Evolutionary conservation across 2,888 invertebrate genomes (phyloP), one percentile per base, ranked within the genome.

Genomic region (Lepidocyrtinus sp.): DNA sequence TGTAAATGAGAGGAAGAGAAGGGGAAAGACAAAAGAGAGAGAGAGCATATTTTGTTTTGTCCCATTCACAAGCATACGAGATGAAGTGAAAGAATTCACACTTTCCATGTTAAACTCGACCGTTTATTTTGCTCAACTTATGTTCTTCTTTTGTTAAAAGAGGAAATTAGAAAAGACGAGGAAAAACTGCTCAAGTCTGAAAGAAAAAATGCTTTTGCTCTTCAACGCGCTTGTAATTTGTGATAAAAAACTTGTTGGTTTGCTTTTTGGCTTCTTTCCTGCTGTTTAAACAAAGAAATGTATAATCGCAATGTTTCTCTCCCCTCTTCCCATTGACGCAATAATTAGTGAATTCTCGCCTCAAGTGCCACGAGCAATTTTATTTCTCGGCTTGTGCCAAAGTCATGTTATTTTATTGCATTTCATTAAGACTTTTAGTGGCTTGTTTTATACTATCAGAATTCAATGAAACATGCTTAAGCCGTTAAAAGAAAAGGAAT

Each of bases 331-430:
- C 85, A 85, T 83, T 84, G 85, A 85, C 83, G 82, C 81, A 83
- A 84, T 84, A 85, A 85, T 85, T 85, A 85, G 85, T 83, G 78
- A 82, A 82, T 75, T 70, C 21, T 63, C 46, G 83, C 82, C 83
- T 82, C 75, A 70, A 84, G 85, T 81, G 79, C 65, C 78, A 77
- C 75, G 36, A 36, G 36, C 36, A 36, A 36, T 36, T 36, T 12
- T 36, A 5, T 36, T 36, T 36, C 36, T 12, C 5, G 36, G 36
- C 36, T 36, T 36, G 36, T 36, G 36, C 36, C 36, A 36, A 36
- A 36, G 36, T 36, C 36, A 36, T 36, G 36, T 36, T 36, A 36
- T 36, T 36, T 36, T 36, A 36, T 36, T 36, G 36, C 12, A 36
- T 36, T 36, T 36, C 36, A 36, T 36, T 36, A 36, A 36, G 36